Conservation (phyloP, 2,888 invertebrate species). For the Lycia hirtaria region DNA sequence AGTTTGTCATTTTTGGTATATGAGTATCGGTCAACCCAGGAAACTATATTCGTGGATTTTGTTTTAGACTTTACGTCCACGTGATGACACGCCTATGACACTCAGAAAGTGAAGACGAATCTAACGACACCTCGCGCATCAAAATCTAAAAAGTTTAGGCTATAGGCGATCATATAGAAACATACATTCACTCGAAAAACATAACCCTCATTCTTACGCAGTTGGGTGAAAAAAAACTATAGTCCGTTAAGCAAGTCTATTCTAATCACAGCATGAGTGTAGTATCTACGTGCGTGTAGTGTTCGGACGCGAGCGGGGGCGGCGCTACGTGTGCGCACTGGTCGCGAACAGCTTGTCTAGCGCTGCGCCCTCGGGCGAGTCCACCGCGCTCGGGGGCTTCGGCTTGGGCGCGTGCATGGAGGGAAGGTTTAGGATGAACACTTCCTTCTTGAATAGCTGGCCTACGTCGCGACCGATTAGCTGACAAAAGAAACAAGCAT, state of each 20-base stretch:
- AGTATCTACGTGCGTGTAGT: background rate
- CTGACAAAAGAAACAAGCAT: no score
- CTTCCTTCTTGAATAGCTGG: conserved; percentile 94
- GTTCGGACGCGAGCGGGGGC: conserved; percentile 8
- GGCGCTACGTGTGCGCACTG: conserved; percentile 66
- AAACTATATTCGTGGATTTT: no score
- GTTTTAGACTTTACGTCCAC: no score
- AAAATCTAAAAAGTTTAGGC: no score
- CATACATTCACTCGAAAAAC: no score
- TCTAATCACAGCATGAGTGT: background rate
- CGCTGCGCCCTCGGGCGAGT: conserved; percentile 65
- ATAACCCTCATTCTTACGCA: no score
- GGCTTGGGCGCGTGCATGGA: conserved; percentile 81
- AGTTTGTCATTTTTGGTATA: no score
- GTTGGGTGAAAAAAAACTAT: background rate
- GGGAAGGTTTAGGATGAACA: conserved; percentile 94
- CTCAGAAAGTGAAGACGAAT: no score
- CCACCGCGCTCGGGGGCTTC: conserved; percentile 66
- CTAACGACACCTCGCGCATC: background rate
- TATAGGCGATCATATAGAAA: no score
- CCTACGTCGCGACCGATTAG: conserved; percentile 94
- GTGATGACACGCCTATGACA: no score
- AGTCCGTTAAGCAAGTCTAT: background rate
- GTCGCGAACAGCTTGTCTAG: conserved; percentile 68
- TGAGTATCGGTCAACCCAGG: no score